Base-by-base conservation (phyloP, 2,113 vertebrate genomes). In the Rhea americana region DNA sequence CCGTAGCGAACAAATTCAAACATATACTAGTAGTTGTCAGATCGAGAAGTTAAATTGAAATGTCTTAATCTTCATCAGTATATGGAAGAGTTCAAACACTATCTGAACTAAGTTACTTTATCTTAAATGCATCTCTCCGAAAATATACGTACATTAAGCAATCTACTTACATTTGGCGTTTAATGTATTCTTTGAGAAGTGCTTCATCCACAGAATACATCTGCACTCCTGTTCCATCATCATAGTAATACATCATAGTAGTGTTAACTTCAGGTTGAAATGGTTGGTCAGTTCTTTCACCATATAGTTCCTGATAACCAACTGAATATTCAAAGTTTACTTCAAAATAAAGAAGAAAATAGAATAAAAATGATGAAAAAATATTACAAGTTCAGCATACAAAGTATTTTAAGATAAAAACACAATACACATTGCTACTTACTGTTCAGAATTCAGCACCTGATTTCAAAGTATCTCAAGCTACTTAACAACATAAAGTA, bases 171-270 rank as follows among this genome's bases (percentile, higher is more conserved):
- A 99, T 99, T 95, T 99, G 99, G 20, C 99, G 98, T 93, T 98
- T 99, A 95, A 99, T 98, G 70, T 99, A 99, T 70, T 99, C 99
- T 95, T 99, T 99, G 6, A 99, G 99, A 68, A 99, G 97, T 30
- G 98, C 96, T 93, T 99, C 98, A 68, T 99, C 99, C 95, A 99
- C 98, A 12, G 98, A 97, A 96, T 99, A 99, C 97, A 99, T 98
- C 95, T 99, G 99, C 11, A 98, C 95, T 41, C 98, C 98, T 95
- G 95, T 98, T 72, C 98, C 98, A n/a, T 98, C 98, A 8, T 98
- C 98, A 43, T 99, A 99, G 95, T 98, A 99, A 96, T 99, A 99
- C 98, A 99, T 98, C 98, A 99, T 98, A 82, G 98, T 98, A 96
- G 95, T 97, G 70, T 94, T 98, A 37, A 98, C 98, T 85, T 99